Evolutionary conservation across 2,797 vertebrate genomes (phyloP).

Genomic region (Oryzias dopingdopingensis): DNA sequence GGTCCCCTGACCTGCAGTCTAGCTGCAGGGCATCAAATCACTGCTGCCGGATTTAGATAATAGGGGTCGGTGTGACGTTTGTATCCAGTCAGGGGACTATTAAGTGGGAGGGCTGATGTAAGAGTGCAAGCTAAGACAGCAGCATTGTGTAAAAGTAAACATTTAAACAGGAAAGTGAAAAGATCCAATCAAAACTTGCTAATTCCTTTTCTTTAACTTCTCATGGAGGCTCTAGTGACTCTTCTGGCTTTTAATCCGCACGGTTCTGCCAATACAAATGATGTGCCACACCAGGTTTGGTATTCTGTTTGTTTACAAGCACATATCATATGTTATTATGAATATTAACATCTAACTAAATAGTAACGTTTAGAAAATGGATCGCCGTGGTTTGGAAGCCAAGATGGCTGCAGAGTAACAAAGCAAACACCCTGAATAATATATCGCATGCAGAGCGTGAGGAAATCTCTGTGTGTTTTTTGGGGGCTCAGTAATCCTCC

Average conservation of each 20-base stretch:
- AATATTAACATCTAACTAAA: conserved; percentile 43
- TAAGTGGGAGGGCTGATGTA: conserved; percentile 25
- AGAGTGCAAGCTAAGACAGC: conserved; percentile 3
- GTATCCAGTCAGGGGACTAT: conserved; percentile 4
- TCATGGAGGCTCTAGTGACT: conserved; percentile 39
- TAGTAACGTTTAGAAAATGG: conserved; percentile 32
- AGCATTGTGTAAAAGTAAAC: neutral
- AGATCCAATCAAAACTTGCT: conserved; percentile 25
- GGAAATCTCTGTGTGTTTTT: conserved; percentile 62
- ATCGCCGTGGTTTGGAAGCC: conserved; percentile 49
- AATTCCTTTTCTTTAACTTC: conserved; percentile 40
- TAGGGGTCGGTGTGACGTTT: conserved; percentile 9
- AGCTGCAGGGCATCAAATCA: conserved; percentile 39
- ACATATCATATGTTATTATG: conserved; percentile 34
- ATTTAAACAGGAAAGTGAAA: conserved; percentile 5
- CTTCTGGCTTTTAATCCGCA: conserved; percentile 26
- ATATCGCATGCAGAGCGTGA: conserved; percentile 49
- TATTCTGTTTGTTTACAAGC: conserved; percentile 37
- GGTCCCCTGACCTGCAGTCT: conserved; percentile 23
- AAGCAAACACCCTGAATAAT: conserved; percentile 64
- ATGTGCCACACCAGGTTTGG: conserved; percentile 9
- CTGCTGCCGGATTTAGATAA: conserved; percentile 30
- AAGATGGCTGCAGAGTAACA: conserved; percentile 51
- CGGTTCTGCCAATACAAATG: conserved; percentile 23
- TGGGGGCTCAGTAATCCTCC: conserved; percentile 62